Conservation (phyloP, 2,113 vertebrate genomes). For the Saimiri boliviensis region DNA sequence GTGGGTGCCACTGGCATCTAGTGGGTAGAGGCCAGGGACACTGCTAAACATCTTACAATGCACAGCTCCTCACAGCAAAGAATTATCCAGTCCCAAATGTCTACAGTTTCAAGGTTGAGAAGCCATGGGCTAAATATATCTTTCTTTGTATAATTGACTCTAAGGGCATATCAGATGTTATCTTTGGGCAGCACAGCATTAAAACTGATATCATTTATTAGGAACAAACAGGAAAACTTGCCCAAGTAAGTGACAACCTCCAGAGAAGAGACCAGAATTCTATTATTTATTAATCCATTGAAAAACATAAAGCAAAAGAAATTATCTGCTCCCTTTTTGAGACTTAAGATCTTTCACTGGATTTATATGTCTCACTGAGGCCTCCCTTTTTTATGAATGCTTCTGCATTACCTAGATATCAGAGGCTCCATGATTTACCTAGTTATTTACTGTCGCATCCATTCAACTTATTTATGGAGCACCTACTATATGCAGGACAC, state of each 20-base stretch:
- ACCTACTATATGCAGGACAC: neutral
- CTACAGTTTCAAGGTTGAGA: neutral
- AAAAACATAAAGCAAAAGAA: neutral
- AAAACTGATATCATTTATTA: neutral
- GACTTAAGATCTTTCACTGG: conserved; percentile 13
- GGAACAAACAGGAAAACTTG: conserved; percentile 29
- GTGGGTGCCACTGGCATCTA: neutral
- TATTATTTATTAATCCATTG: neutral
- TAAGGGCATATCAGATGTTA: neutral
- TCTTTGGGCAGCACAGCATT: neutral
- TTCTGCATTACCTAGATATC: neutral
- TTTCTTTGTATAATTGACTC: neutral
- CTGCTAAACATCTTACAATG: neutral
- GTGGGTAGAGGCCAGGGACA: neutral
- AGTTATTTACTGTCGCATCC: neutral
- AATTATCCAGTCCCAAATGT: neutral
- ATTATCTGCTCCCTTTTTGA: conserved; percentile 2
- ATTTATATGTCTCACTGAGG: neutral
- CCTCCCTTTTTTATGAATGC: neutral
- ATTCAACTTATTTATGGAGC: conserved; percentile 25
- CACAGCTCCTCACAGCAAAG: neutral
- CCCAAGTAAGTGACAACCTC: neutral
- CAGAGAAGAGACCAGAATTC: neutral
- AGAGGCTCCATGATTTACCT: neutral
- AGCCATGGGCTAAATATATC: neutral